Percentiles rank a stretch among this genome's conserved stretches.
Evolutionary conservation across 2,888 invertebrate species (phyloP).

Genomic region (Drosophila seclusa): DNA sequence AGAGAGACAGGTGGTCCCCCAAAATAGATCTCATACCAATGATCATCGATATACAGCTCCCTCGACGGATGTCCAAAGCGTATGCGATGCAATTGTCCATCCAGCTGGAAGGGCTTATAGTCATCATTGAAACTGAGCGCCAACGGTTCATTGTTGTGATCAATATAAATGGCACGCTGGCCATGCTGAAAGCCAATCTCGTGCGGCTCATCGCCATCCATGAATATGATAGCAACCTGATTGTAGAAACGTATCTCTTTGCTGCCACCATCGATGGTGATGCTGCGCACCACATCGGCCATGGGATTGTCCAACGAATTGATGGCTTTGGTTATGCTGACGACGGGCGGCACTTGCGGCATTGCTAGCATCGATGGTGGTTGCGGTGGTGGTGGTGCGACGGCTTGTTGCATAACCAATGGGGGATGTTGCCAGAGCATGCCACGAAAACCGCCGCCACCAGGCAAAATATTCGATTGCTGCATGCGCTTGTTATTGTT

Average conservation of each 20-base stretch:
- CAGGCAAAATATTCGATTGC: constrained; percentile 14
- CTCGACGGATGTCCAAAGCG: constrained; percentile 96
- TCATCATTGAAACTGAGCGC: constrained; percentile 88
- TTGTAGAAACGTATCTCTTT: constrained; percentile 94
- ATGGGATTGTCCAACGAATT: constrained; percentile 86
- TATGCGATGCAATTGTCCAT: constrained; percentile 91
- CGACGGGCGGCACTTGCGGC: constrained; percentile 61
- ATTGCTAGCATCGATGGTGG: constrained; percentile 62
- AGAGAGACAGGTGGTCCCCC: constrained; percentile 94
- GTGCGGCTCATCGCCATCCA: constrained; percentile 93
- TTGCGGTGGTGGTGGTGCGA: constrained; percentile 61
- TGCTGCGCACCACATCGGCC: constrained; percentile 90
- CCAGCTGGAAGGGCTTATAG: constrained; percentile 90
- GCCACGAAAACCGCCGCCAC: constrained; percentile 54
- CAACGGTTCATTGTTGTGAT: constrained; percentile 90
- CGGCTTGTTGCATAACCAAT: constrained; percentile 56
- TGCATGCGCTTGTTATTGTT: constrained; percentile 46
- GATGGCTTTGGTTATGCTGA: constrained; percentile 64
- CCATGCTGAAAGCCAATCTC: constrained; percentile 95
- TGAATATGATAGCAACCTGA: constrained; percentile 92
- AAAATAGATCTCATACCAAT: constrained; percentile 96
- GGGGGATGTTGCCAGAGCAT: constrained; percentile 79
- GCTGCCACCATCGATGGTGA: constrained; percentile 92
- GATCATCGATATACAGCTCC: constrained; percentile 94
- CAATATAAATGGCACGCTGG: constrained; percentile 89